A percentile compares a stretch with the other conserved stretches of the same genome.
phyloP scores from a whole-genome alignment of 2,888 invertebrate species.

The Drosophila lutescens region DNA sequence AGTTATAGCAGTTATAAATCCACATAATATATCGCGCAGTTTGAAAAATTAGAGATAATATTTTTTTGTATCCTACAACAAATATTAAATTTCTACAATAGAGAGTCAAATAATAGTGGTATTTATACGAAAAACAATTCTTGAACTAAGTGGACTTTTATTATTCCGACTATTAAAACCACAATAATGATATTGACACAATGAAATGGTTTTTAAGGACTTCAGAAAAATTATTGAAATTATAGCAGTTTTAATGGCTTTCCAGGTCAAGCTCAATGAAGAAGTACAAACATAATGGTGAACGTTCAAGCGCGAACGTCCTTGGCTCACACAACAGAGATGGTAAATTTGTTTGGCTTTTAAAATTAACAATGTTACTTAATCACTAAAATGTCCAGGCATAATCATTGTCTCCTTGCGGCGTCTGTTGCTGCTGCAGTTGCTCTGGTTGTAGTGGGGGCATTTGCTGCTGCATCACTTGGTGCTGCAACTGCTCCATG shows the following conservation, averaged over 20 bases:
- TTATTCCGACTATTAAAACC: too few species aligned
- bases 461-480: conserved; percentile 22
- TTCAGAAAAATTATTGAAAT: not conserved
- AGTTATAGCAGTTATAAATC: too few species aligned
- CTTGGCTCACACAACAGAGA: not conserved
- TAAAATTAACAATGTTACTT: not conserved
- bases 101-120: not conserved
- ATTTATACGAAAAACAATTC: too few species aligned
- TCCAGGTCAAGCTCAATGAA: not conserved
- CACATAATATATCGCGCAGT: too few species aligned
- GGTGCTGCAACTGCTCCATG: conserved; percentile 33
- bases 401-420: conserved; percentile 70
- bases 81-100: not conserved
- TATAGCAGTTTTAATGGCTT: not conserved
- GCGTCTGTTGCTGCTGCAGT: conserved; percentile 41
- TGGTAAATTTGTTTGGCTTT: not conserved
- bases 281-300: not conserved
- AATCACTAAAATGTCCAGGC: conserved; percentile 75
- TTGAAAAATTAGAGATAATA: too few species aligned
- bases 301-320: not conserved
- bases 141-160: too few species aligned
- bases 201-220: too few species aligned
- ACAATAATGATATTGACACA: too few species aligned
- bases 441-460: conserved; percentile 21
- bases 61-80: not conserved